A percentile compares a stretch with the other conserved stretches of the same genome.
These are phyloP conservation scores for Nautilus pompilius DNA, from an alignment of 1,140 invertebrate species.

Conservation along the genomic window DNA sequence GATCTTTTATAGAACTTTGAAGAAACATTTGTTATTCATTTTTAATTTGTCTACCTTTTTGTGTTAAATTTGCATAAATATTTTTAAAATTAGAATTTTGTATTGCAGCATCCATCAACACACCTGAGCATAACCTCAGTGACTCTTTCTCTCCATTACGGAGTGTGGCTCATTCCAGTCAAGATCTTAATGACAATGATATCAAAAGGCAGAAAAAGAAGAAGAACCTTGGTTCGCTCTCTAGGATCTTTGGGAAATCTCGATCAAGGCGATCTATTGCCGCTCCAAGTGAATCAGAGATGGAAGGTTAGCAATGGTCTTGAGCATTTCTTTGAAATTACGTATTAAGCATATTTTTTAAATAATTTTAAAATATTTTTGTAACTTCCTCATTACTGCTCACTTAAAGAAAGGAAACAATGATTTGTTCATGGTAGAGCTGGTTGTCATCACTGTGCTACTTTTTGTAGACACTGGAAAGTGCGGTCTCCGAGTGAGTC, in stretches of 20 bases:
- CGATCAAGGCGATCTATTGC: constrained; percentile 37
- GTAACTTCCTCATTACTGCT: no score
- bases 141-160: constrained; percentile 12
- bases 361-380: no score
- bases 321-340: no score
- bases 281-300: constrained; percentile 20
- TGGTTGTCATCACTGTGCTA: not conserved
- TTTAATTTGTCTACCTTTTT: no score
- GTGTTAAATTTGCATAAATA: no score
- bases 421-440: not conserved
- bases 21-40: no score
- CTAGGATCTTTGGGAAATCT: constrained; percentile 39
- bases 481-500: constrained; percentile 19
- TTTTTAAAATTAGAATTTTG: no score
- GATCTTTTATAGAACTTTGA: no score
- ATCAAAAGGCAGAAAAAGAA: constrained; percentile 38
- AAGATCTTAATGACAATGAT: constrained; percentile 6
- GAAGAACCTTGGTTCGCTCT: constrained; percentile 32
- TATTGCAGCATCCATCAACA: constrained; percentile 11
- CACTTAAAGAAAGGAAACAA: no score
- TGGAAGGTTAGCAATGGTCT: constrained; percentile 30
- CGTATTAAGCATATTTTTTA: no score
- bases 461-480: not conserved
- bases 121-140: not conserved
- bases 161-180: constrained; percentile 14